phyloP scores from a whole-genome alignment of 2,888 invertebrate genomes.

The Apomyelois bistriatella region DNA sequence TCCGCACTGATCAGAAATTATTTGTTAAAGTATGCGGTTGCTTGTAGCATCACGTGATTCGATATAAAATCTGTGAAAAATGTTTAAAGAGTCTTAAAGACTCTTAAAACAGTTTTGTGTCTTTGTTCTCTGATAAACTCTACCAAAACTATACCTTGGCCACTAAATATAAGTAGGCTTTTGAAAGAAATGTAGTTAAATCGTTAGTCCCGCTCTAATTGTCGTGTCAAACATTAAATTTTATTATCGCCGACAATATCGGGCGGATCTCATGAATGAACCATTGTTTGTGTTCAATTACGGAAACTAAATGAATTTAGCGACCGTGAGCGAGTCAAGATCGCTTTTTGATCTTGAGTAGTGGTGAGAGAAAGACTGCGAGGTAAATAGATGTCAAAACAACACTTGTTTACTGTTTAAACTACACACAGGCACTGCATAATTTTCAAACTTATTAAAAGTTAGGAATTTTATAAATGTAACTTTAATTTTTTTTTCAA shows the following conservation, averaged over 20 bases:
- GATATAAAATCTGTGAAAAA: no score
- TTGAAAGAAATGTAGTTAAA: no score
- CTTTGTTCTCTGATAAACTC: no score
- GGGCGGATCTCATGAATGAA: conserved; percentile 22
- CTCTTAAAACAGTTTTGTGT: no score
- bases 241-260: neutral
- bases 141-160: no score
- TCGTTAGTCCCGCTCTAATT: neutral
- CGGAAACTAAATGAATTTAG: conserved; percentile 27
- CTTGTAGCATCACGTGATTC: no score
- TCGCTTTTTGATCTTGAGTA: conserved; percentile 40
- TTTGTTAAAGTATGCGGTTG: neutral
- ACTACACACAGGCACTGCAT: neutral
- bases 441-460: no score
- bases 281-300: conserved; percentile 23
- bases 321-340: conserved; percentile 31
- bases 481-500: no score
- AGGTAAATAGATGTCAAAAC: conserved; percentile 8
- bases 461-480: no score
- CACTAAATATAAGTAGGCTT: no score
- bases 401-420: neutral
- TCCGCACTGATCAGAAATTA: neutral
- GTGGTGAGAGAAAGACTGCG: conserved; percentile 28
- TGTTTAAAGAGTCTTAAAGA: no score
- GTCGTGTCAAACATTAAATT: neutral